Evolutionary conservation across 2,888 invertebrate species (phyloP), one percentile per base, ranked within the genome.

Genomic region (Chrysomela aeneicollis): DNA sequence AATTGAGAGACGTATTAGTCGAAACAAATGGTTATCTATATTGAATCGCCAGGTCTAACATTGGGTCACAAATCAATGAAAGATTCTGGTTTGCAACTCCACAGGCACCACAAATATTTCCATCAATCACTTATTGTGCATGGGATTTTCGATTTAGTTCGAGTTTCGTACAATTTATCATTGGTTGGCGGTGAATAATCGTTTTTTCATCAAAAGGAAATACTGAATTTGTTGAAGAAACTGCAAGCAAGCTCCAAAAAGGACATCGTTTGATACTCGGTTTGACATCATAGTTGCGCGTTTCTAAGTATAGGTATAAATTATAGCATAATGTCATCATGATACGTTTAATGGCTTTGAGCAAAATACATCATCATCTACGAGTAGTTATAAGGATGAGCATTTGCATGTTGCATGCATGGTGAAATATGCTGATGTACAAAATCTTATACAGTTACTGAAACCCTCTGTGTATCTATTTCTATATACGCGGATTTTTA

Each of bases 11-110:
- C 2, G 35, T 12, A 2, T 35, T 12, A 26, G 6, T 5, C 67
- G 74, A 72, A 57, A 71, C 60, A 51, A 51, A 53, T 42, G 65
- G 63, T 68, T 67, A 62, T 66, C 66, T 70, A 70, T 73, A 70
- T 70, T 68, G 61, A 65, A 70, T 70, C 68, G 66, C 61, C 32
- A 21, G 9, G 51, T 22, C 17, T 55, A 37, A 42, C 37, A 17
- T 37, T 37, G 46, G 18, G 35, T 37, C 57, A 42, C 42, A 57
- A 57, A 57, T 57, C 57, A 57, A 57, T 37, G 21, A 18, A 54
- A 15, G 9, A 35, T 15, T 21, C 42, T 18, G 21, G 35, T 12
- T 22, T 10, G 17, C 35, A 6, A 37, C 18, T 42, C 53, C 53
- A 59, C 42, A 42, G 42, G 42, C 42, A 42, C 12, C 42, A 42